phyloP scores from a whole-genome alignment of 2,888 invertebrate genomes.

The Acleris cristana region DNA sequence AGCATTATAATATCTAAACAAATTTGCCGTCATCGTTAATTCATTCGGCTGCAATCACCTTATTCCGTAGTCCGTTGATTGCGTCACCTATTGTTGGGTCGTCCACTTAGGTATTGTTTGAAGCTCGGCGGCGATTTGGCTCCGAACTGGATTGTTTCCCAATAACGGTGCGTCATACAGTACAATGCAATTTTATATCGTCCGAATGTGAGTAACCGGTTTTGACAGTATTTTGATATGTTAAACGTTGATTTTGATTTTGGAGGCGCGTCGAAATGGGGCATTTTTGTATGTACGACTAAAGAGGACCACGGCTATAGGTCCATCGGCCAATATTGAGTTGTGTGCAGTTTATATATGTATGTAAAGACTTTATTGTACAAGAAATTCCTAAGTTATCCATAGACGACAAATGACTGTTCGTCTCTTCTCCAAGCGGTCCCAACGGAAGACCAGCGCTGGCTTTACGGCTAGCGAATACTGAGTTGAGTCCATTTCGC shows the following conservation, averaged over 20 bases:
- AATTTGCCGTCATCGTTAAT: conserved; percentile 10
- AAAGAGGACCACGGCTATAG: too few relatives aligned
- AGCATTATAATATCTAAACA: neutral
- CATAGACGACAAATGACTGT: too few relatives aligned
- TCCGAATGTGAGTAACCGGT: conserved; percentile 41
- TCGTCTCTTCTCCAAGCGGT: too few relatives aligned
- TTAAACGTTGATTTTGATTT: neutral
- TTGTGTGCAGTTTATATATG: too few relatives aligned
- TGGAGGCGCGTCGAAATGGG: too few relatives aligned
- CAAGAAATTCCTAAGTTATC: too few relatives aligned
- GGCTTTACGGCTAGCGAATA: too few relatives aligned
- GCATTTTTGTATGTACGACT: too few relatives aligned
- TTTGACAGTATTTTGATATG: conserved; percentile 2
- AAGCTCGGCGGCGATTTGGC: conserved; percentile 46
- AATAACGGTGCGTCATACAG: conserved; percentile 40
- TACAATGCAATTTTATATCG: conserved; percentile 39
- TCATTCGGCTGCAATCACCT: conserved; percentile 40
- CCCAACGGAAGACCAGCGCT: too few relatives aligned
- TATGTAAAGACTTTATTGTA: too few relatives aligned
- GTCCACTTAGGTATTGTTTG: conserved; percentile 50
- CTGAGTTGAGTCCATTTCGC: too few relatives aligned
- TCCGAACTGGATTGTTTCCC: conserved; percentile 49
- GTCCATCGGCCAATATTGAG: too few relatives aligned
- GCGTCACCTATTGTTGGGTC: conserved; percentile 47
- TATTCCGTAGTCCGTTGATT: conserved; percentile 44